These are phyloP conservation scores for Spizaetus ornatus DNA, from an alignment of 2,113 vertebrate genomes.

Conservation along the genomic window DNA sequence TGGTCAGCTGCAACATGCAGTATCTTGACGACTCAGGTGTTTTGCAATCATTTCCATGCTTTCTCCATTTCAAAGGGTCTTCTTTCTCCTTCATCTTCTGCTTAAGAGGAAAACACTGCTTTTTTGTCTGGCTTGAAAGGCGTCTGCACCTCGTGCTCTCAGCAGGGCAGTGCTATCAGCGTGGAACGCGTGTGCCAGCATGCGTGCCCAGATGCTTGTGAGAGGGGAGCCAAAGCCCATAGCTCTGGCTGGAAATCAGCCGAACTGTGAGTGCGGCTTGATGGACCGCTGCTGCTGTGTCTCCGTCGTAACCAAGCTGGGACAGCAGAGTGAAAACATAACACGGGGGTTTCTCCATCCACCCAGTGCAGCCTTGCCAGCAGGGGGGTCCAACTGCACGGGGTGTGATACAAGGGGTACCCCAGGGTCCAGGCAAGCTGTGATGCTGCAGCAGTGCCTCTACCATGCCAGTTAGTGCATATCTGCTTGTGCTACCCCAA, in stretches of 20 bases:
- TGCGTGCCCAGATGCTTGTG: not conserved
- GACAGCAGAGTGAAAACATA: not conserved
- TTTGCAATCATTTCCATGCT: not conserved
- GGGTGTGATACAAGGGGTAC: too few species aligned
- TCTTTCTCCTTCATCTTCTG: not conserved
- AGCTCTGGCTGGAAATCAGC: not conserved
- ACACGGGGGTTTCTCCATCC: fast-evolving
- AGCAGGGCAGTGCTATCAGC: not conserved
- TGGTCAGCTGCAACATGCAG: not conserved
- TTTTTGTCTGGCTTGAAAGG: not conserved
- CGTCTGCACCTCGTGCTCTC: not conserved
- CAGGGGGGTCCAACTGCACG: not conserved
- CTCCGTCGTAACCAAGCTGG: not conserved
- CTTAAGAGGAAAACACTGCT: not conserved
- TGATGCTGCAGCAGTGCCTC: not conserved
- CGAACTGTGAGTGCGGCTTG: not conserved
- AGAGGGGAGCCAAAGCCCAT: not conserved
- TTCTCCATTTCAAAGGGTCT: not conserved
- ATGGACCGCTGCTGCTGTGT: not conserved
- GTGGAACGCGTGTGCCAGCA: not conserved
- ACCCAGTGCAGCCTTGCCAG: not conserved
- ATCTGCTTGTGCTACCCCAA: not conserved
- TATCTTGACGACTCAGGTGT: fast-evolving
- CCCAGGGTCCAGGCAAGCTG: not conserved
- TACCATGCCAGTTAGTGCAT: fast-evolving